Percentiles rank a stretch among this genome's conserved stretches.
These are phyloP conservation scores for Tangara arthus DNA, from an alignment of 2,797 vertebrate genomes.

Conservation along the genomic window DNA sequence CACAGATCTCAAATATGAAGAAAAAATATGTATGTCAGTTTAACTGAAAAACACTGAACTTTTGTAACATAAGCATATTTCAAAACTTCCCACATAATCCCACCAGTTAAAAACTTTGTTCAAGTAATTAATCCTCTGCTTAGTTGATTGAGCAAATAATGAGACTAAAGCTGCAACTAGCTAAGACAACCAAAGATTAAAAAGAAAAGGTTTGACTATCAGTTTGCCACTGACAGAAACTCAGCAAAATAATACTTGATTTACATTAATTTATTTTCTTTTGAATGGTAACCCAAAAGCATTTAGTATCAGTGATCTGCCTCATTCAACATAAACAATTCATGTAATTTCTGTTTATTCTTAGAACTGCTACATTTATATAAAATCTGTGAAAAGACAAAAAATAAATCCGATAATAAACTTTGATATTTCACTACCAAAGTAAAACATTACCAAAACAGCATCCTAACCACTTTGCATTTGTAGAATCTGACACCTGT, in stretches of 20 bases:
- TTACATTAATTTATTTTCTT: background rate
- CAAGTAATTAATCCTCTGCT: background rate
- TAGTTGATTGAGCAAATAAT: background rate
- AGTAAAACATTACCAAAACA: background rate
- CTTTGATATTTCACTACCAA: background rate
- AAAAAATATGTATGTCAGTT: background rate
- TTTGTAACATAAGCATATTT: background rate
- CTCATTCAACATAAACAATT: background rate
- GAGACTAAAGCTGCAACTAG: background rate
- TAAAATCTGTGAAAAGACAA: background rate
- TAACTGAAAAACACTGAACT: background rate
- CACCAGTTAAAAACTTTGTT: background rate
- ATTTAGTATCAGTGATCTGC: background rate
- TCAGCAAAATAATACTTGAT: background rate
- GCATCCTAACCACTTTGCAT: background rate
- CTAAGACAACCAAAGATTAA: background rate
- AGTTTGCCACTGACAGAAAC: background rate
- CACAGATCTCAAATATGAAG: background rate
- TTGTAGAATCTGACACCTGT: background rate
- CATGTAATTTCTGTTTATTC: background rate
- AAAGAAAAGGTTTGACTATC: background rate
- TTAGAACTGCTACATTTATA: background rate
- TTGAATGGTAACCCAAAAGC: background rate
- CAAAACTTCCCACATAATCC: background rate
- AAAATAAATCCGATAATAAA: background rate